phyloP scores from a whole-genome alignment of 2,888 invertebrate genomes.

The Nymphalis polychloros region DNA sequence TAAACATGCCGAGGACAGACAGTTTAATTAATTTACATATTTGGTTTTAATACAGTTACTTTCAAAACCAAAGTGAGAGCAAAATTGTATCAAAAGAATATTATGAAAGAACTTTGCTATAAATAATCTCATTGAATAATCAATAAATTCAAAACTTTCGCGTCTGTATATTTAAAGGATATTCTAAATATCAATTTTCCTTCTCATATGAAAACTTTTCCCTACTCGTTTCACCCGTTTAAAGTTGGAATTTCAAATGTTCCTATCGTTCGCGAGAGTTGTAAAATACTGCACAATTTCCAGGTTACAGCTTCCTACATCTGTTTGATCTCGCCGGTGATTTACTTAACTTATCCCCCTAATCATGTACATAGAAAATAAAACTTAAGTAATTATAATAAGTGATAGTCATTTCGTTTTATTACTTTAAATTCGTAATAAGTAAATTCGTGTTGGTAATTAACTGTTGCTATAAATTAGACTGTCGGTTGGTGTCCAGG shows the following conservation, averaged over 20 bases:
- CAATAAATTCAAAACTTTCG: too few species aligned
- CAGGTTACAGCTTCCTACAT: not conserved
- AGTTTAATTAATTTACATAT: too few species aligned
- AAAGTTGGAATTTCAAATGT: not conserved
- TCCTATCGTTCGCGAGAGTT: not conserved
- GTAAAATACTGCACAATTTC: not conserved
- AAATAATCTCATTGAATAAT: too few species aligned
- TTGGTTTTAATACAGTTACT: too few species aligned
- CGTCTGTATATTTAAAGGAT: not conserved
- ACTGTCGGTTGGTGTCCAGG: constrained; percentile 45
- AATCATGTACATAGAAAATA: too few species aligned
- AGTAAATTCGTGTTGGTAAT: constrained; percentile 74
- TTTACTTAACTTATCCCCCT: too few species aligned
- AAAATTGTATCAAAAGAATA: not conserved
- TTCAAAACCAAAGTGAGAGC: too few species aligned
- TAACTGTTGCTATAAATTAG: constrained; percentile 75
- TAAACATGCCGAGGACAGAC: too few species aligned
- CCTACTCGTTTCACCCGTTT: not conserved
- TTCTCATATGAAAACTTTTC: constrained; percentile 4
- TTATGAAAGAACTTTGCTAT: not conserved
- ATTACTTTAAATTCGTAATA: constrained; percentile 42
- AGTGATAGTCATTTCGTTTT: not conserved
- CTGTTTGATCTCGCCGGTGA: not conserved
- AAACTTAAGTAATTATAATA: not conserved
- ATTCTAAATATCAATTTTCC: constrained; percentile 6